Base-by-base conservation (phyloP, 2,797 vertebrate species). In the Spatula versicolor region DNA sequence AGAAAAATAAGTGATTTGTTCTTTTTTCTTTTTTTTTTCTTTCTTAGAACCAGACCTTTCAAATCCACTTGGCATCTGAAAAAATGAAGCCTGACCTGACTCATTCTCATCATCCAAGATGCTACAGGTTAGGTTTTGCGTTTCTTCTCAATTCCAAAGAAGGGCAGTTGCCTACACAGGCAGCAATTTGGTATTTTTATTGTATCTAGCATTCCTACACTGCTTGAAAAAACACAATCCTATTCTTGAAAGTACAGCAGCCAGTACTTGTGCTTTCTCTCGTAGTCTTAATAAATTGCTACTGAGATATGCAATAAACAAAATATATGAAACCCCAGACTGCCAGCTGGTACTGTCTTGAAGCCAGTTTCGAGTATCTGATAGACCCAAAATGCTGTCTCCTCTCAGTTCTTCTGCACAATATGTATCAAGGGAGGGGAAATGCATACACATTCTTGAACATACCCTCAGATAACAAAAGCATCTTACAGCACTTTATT, bases 401-500 rank as follows among this genome's bases (percentile, higher is more conserved):
- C 73, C 86, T 95, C 71, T 90, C 86, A 96, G 37, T n/a, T 78
- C 37, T 80, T 87, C 63, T 88, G 50, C 45, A 74, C n/a, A 82
- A 41, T 52, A 28, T 7, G 22, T 31, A 50, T 43, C 28, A 81
- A 56, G 52, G 68, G 26, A 83, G 4, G 26, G 33, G 26, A 94
- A 83, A 78, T 9, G 31, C 6, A 3, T 11, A 48, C 1, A 4
- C 1, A 1, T 64, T 77, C 39, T 52, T 79, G n/a, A 91, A 60
- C 8, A 35, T 46, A 14, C 23, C 30, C 18, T 39, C 39, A 46
- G 58, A 75, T 58, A 46, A 73, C 15, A 58, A 33, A 63, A 67
- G 13, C 43, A 48, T 37, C 22, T 67, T 21, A 74, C 1, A 19
- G 25, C 31, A 56, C 31, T 72, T 86, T 1, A 50, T 78, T 64